Conservation (phyloP, 1,140 invertebrate species). For the Brachionus rotundiformis region DNA sequence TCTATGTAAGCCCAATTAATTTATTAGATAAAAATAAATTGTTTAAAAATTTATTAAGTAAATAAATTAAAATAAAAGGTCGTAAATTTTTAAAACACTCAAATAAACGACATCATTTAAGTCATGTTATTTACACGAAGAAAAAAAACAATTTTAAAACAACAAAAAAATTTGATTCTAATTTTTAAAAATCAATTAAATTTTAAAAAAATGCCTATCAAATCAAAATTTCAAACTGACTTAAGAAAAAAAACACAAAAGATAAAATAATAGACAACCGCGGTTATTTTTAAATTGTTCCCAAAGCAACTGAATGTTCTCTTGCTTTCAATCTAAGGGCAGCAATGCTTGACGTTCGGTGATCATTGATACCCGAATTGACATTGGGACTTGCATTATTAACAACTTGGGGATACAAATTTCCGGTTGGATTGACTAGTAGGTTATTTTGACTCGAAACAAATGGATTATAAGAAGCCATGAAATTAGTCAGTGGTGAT, state of each 20-base stretch:
- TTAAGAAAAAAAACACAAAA: neutral
- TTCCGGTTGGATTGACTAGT: neutral
- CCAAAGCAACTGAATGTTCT: slow-evolving; percentile 71
- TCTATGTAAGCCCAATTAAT: too few relatives aligned
- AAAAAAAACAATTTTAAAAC: neutral
- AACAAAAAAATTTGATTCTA: neutral
- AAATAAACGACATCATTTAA: neutral
- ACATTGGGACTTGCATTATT: neutral
- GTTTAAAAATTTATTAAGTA: neutral
- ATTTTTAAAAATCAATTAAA: neutral
- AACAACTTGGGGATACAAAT: slow-evolving; percentile 29
- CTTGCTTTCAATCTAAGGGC: slow-evolving; percentile 83
- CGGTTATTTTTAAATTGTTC: slow-evolving; percentile 52
- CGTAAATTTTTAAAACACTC: neutral
- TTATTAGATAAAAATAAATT: too few relatives aligned
- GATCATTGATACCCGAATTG: slow-evolving; percentile 68
- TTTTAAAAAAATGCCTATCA: neutral
- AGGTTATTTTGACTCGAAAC: slow-evolving; percentile 9
- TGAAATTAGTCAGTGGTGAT: slow-evolving; percentile 40
- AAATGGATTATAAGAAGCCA: slow-evolving; percentile 51
- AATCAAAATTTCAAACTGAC: neutral
- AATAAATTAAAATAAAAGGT: slow-evolving; percentile 18
- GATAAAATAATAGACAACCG: neutral
- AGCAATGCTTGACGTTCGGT: slow-evolving; percentile 83
- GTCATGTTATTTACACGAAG: neutral